Conservation (phyloP, 2,888 invertebrate genomes). For the Nasonovia ribisnigri region DNA sequence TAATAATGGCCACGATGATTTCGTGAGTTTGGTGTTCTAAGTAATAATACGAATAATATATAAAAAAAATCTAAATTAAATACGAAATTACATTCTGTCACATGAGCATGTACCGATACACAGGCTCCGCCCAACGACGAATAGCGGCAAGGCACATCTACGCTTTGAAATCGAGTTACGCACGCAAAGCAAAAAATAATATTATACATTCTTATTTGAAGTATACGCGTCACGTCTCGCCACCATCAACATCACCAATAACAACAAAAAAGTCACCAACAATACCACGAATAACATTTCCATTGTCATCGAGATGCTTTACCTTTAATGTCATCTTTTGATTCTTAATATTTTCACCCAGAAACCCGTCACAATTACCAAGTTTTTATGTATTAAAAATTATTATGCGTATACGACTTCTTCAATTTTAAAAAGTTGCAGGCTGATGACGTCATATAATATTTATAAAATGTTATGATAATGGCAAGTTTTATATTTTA, state of each 20-base stretch:
- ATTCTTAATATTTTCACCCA: neutral
- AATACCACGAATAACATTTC: neutral
- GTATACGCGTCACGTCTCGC: neutral
- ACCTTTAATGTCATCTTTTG: neutral
- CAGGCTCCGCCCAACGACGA: neutral
- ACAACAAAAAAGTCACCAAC: neutral
- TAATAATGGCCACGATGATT: neutral
- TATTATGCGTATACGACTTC: neutral
- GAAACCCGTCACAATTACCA: neutral
- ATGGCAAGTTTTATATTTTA: neutral
- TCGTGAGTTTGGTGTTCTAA: neutral
- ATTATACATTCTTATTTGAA: neutral
- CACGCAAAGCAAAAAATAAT: conserved; percentile 26
- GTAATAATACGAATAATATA: neutral
- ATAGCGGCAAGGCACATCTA: neutral
- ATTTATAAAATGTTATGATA: neutral
- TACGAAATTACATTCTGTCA: conserved; percentile 6
- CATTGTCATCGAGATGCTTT: neutral
- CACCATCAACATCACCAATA: neutral
- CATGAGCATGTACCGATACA: neutral
- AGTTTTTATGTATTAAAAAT: neutral
- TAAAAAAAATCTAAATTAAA: conserved; percentile 28
- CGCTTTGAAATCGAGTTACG: neutral
- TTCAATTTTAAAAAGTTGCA: neutral
- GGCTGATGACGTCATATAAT: neutral